Evolutionary conservation across 2,113 vertebrate genomes (phyloP).

Genomic region (Malurus cyaneus): DNA sequence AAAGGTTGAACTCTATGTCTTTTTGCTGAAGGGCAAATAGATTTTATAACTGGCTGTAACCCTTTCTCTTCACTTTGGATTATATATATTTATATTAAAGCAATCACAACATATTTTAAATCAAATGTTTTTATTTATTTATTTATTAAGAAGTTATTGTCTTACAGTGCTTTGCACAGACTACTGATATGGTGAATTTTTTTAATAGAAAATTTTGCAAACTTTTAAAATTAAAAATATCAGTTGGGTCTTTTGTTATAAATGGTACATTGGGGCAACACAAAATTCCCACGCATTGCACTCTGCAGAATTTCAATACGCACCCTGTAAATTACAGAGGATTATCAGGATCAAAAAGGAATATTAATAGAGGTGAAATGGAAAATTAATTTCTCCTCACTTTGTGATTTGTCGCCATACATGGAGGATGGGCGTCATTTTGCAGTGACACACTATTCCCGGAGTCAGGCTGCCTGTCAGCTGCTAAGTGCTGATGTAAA

Average conservation of each 20-base stretch:
- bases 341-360: constrained; percentile 49
- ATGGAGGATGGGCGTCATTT: constrained; percentile 23
- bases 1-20: not conserved
- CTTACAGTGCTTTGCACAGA: not conserved
- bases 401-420: constrained; percentile 30
- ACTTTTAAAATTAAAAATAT: not conserved
- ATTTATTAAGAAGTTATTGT: not conserved
- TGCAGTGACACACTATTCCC: constrained; percentile 43
- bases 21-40: not conserved
- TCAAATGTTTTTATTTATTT: not conserved
- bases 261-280: not conserved
- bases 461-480: constrained; percentile 38
- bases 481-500: constrained; percentile 66
- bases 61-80: not conserved
- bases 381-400: constrained; percentile 61
- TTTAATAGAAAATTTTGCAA: not conserved
- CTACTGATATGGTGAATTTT: not conserved
- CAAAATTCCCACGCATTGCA: not conserved
- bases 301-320: not conserved
- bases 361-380: constrained; percentile 59
- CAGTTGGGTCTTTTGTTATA: not conserved
- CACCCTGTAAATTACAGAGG: not conserved
- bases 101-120: not conserved
- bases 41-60: not conserved
- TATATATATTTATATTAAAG: not conserved